Conservation (phyloP, 2,113 vertebrate species). For the Acanthochromis polyacanthus region DNA sequence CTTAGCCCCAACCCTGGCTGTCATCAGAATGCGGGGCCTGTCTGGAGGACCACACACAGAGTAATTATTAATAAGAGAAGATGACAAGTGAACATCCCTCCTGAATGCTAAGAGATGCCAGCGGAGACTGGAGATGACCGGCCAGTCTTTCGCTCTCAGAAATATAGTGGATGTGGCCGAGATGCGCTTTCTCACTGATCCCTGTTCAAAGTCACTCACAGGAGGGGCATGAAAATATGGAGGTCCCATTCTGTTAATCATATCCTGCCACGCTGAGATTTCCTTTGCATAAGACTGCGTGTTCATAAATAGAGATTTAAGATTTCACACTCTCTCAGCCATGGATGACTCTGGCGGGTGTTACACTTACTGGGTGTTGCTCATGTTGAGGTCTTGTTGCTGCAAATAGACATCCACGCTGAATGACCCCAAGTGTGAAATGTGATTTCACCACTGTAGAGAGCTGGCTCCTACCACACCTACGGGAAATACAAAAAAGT, state of each 20-base stretch:
- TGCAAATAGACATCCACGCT: slow-evolving; percentile 66
- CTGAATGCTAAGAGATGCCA: slow-evolving; percentile 75
- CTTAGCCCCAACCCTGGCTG: slow-evolving; percentile 49
- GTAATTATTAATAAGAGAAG: slow-evolving; percentile 81
- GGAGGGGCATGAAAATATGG: slow-evolving; percentile 44
- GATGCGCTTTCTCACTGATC: slow-evolving; percentile 38
- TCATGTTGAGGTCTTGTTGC: slow-evolving; percentile 80
- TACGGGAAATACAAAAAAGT: slow-evolving; percentile 57
- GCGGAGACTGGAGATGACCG: slow-evolving; percentile 45
- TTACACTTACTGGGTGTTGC: slow-evolving; percentile 84
- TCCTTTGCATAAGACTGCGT: slow-evolving; percentile 31
- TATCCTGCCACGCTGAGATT: slow-evolving; percentile 31
- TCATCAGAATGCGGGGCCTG: slow-evolving; percentile 75
- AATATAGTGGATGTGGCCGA: slow-evolving; percentile 37
- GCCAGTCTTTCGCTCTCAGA: slow-evolving; percentile 7
- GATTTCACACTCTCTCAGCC: slow-evolving; percentile 49
- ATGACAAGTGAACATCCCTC: slow-evolving; percentile 77
- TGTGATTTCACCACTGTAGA: slow-evolving; percentile 69
- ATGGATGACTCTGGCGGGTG: slow-evolving; percentile 29
- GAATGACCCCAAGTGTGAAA: slow-evolving; percentile 66
- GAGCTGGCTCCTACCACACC: slow-evolving; percentile 75
- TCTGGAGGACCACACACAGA: slow-evolving; percentile 78
- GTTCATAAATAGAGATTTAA: slow-evolving; percentile 61
- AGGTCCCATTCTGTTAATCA: slow-evolving; percentile 57
- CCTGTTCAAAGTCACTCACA: slow-evolving; percentile 63